Base-by-base conservation (phyloP, 2,113 vertebrate species). In the Alaudala cheleensis region DNA sequence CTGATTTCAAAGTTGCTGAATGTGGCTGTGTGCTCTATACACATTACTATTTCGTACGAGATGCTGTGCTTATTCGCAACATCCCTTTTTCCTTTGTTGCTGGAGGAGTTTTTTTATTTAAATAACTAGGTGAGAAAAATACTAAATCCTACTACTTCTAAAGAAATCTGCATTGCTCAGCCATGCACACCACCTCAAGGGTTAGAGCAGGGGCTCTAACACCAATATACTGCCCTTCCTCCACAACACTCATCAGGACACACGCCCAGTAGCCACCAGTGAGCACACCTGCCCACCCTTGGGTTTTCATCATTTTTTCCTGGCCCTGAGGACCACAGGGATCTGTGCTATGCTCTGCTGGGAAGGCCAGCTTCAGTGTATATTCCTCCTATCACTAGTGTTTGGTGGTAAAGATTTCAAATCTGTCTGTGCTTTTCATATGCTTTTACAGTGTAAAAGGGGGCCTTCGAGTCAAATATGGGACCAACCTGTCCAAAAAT, bases 261-360 rank as follows among this genome's bases (percentile, higher is more conserved):
- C 0, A 2, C 19, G 8, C 16, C 15, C 14, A 9, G 70, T 4
- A 49, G 56, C 26, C 5, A 26, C 17, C 14, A 14, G 25, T 2
- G 21, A 62, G 29, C 11, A 51, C 7, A 18, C 19, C 17, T 21
- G 18, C 4, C 1, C 11, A 17, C 2, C 2, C 29, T 28, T 7
- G 17, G 22, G 18, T 34, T 88, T 37, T 28, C 26, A 24, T 10
- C 24, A 9, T 15, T 33, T 42, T 42, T 45, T 22, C 56, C 39
- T 0, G 0, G 29, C 10, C 12, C 15, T 0, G 2, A 51, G 42
- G 31, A 60, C 21, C 53, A 74, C 2, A 3, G 20, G 24, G 45
- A 29, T 44, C 37, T 16, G 14, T 61, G 29, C 26, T 34, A 57
- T 54, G 50, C 44, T 91, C 42, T 54, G 23, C 39, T 76, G 50